phyloP scores from a whole-genome alignment of 1,140 invertebrate genomes.

The Sminthurides bifidus region DNA sequence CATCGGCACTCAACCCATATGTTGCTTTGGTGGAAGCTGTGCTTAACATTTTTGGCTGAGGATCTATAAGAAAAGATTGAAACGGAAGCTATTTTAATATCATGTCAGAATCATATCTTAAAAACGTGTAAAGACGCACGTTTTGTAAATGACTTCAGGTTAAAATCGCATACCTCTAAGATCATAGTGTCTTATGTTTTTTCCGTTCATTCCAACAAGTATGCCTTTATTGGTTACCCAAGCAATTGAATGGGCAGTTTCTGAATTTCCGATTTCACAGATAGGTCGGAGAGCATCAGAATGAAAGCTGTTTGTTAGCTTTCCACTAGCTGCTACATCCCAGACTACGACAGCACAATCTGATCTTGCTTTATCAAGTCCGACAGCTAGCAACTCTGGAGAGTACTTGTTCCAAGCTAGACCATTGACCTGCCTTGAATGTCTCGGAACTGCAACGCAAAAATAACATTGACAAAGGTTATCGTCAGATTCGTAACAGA shows the following conservation, averaged over 20 bases:
- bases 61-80: constrained; percentile 43
- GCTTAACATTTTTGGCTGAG: constrained; percentile 50
- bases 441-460: constrained; percentile 51
- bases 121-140: too few relatives aligned
- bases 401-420: constrained; percentile 81
- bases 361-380: constrained; percentile 55
- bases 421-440: constrained; percentile 70
- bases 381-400: constrained; percentile 65
- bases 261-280: constrained; percentile 59
- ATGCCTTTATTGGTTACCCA: constrained; percentile 71
- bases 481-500: constrained; percentile 6
- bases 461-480: neutral
- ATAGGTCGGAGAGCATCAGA: constrained; percentile 40
- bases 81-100: neutral
- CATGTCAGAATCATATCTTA: too few relatives aligned
- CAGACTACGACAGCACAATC: constrained; percentile 30
- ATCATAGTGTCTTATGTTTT: constrained; percentile 81
- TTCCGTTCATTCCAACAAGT: constrained; percentile 75
- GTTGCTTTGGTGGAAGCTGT: constrained; percentile 69
- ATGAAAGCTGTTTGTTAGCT: constrained; percentile 22
- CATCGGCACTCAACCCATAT: constrained; percentile 65
- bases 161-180: constrained; percentile 70
- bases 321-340: constrained; percentile 25
- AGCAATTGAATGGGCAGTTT: constrained; percentile 67
- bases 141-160: too few relatives aligned